Evolutionary conservation across 2,888 invertebrate genomes (phyloP).

Genomic region (Heliconius hortense): DNA sequence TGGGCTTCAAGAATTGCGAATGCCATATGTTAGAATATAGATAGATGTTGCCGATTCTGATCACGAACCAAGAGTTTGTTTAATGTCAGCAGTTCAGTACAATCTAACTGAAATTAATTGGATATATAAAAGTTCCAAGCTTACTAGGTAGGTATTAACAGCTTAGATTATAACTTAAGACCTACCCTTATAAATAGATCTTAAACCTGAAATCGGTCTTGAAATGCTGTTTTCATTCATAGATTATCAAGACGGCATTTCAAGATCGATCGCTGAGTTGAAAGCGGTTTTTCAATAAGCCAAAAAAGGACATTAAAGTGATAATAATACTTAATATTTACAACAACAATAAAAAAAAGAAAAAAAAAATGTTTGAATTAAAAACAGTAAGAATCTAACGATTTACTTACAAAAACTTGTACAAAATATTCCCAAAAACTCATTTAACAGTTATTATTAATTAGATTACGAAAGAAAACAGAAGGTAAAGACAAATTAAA

Average conservation of each 20-base stretch:
- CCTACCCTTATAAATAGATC: too few species aligned
- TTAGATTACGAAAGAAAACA: background rate
- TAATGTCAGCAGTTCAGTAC: background rate
- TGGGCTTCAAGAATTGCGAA: background rate
- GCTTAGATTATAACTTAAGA: too few species aligned
- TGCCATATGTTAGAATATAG: background rate
- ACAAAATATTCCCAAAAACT: background rate
- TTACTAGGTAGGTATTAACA: too few species aligned
- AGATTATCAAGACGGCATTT: too few species aligned
- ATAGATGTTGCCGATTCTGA: background rate
- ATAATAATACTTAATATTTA: too few species aligned
- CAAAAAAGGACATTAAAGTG: too few species aligned
- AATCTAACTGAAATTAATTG: background rate
- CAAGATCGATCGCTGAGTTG: too few species aligned
- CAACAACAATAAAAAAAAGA: too few species aligned
- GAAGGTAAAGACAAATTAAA: background rate
- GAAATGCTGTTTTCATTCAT: too few species aligned
- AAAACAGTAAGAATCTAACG: background rate
- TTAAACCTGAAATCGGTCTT: too few species aligned
- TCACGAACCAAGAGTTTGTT: background rate
- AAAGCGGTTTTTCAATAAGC: too few species aligned
- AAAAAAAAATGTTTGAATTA: background rate
- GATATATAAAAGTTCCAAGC: too few species aligned
- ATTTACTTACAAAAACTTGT: background rate
- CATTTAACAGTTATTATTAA: background rate